Conservation (phyloP, 1,140 invertebrate species). For the Aphis craccivora region DNA sequence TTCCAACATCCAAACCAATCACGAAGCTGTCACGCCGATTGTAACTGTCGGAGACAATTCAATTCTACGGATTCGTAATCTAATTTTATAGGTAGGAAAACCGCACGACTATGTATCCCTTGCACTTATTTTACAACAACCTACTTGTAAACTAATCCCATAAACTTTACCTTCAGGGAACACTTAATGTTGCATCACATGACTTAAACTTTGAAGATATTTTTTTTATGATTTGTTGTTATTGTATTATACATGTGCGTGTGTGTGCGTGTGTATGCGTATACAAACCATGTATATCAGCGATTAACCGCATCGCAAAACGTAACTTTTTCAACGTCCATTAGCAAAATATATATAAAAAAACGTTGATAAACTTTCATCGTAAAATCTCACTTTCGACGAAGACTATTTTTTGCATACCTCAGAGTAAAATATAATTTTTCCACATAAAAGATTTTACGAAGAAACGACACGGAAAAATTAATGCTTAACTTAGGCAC, state of each 20-base stretch:
- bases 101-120: neutral
- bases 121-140: slow-evolving; percentile 28
- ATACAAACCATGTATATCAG: neutral
- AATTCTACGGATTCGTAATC: neutral
- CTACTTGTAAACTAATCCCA: slow-evolving; percentile 49
- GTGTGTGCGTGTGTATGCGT: neutral
- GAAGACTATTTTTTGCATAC: neutral
- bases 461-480: slow-evolving; percentile 19
- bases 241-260: neutral
- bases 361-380: slow-evolving; percentile 33
- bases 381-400: slow-evolving; percentile 43
- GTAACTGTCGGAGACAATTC: neutral
- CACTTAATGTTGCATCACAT: slow-evolving; percentile 41
- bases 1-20: neutral
- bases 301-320: slow-evolving; percentile 26
- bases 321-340: slow-evolving; percentile 20
- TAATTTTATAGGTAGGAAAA: slow-evolving; percentile 26
- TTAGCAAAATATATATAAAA: slow-evolving; percentile 19
- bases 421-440: slow-evolving; percentile 23
- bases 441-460: neutral
- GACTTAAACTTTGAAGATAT: slow-evolving; percentile 25
- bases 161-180: slow-evolving; percentile 43
- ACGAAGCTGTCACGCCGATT: neutral
- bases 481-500: slow-evolving; percentile 17
- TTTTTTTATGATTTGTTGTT: slow-evolving; percentile 48